Conservation (phyloP, 2,888 invertebrate species). For the Polymixis lichenea region DNA sequence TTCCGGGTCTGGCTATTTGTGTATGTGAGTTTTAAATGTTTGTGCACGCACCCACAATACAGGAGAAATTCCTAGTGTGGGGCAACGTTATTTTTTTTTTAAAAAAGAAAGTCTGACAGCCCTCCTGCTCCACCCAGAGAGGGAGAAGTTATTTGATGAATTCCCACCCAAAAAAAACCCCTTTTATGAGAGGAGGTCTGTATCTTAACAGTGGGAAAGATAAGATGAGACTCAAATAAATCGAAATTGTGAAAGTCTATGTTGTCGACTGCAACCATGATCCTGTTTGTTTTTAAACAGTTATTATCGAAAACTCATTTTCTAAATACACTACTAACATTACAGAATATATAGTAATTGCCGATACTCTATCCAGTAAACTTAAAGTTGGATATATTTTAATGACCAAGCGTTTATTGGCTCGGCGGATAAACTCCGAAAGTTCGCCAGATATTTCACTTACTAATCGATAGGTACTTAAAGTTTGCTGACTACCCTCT, state of each 20-base stretch:
- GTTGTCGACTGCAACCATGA: background rate
- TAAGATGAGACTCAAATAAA: background rate
- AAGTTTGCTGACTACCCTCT: slow-evolving; percentile 45
- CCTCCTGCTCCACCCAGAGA: no score
- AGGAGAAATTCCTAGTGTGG: no score
- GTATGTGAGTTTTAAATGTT: no score
- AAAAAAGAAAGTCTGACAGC: no score
- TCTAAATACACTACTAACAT: background rate
- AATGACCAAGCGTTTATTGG: slow-evolving; percentile 54
- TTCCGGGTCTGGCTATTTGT: no score
- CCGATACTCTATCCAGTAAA: slow-evolving; percentile 27
- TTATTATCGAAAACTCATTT: no score
- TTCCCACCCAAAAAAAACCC: no score
- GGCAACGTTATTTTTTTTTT: no score
- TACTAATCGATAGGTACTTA: slow-evolving; percentile 53
- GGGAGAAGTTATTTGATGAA: no score
- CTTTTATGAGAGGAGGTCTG: no score
- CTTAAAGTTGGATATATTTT: slow-evolving; percentile 52
- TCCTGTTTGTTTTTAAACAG: background rate
- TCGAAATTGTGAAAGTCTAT: background rate
- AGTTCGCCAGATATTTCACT: slow-evolving; percentile 57
- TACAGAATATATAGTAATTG: slow-evolving; percentile 23
- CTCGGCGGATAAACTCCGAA: slow-evolving; percentile 44
- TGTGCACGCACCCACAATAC: no score
- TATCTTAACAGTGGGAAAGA: background rate